A percentile compares a stretch with the other conserved stretches of the same genome.
Conservation (phyloP, 2,888 invertebrate genomes). For the Odontothrips loti region DNA sequence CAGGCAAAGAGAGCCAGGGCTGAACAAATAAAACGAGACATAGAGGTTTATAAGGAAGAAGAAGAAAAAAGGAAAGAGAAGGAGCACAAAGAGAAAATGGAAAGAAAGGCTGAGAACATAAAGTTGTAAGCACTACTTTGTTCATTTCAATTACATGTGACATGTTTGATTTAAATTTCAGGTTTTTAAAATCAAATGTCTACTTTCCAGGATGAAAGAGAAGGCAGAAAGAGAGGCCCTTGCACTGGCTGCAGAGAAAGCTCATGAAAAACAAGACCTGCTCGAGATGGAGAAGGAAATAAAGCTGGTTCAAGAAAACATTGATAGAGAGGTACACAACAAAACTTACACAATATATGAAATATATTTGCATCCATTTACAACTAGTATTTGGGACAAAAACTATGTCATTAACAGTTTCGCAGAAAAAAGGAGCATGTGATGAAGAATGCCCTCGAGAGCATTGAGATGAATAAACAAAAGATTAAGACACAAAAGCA, state of each 20-base stretch:
- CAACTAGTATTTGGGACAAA: background rate
- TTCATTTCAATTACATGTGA: background rate
- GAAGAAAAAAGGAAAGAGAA: constrained; percentile 3
- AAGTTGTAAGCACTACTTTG: background rate
- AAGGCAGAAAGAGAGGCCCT: constrained; percentile 6
- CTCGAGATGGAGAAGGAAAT: background rate
- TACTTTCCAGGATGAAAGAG: background rate
- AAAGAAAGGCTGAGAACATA: background rate
- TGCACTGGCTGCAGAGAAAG: background rate
- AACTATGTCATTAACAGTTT: background rate
- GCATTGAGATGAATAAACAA: background rate
- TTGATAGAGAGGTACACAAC: background rate
- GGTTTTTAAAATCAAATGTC: too few species aligned
- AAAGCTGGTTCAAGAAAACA: constrained; percentile 1
- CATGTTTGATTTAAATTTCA: background rate
- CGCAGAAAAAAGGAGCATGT: background rate
- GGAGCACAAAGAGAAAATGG: background rate
- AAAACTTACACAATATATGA: background rate
- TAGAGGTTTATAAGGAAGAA: background rate
- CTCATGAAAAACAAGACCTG: background rate
- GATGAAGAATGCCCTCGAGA: background rate
- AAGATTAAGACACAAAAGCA: background rate
- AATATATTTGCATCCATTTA: background rate
- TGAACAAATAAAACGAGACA: background rate
- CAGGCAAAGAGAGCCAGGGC: background rate